These are phyloP conservation scores for Botia almorhae DNA, from an alignment of 2,797 vertebrate genomes.

Conservation along the genomic window DNA sequence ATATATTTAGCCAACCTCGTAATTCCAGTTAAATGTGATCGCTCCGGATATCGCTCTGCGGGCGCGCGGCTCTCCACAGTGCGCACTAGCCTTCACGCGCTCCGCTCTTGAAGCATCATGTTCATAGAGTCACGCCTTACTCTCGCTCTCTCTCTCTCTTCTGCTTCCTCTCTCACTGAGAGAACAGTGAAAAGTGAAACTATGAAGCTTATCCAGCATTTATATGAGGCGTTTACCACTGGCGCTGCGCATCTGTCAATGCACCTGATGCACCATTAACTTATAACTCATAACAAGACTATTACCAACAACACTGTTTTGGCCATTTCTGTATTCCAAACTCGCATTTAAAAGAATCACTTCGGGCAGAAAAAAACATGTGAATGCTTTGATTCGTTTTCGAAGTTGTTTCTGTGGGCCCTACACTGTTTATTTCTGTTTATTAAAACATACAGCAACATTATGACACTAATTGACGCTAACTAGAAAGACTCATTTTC, in stretches of 20 bases:
- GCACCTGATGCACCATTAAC: too few species aligned
- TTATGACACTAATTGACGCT: not conserved
- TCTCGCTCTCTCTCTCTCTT: not conserved
- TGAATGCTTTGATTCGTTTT: not conserved
- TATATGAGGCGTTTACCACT: too few species aligned
- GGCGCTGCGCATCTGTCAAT: too few species aligned
- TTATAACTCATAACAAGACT: too few species aligned
- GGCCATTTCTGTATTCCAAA: too few species aligned
- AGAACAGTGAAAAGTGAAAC: not conserved
- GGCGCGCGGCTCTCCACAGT: not conserved
- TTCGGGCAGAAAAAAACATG: too few species aligned
- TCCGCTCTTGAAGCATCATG: not conserved
- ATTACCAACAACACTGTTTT: too few species aligned
- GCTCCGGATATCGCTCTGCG: not conserved
- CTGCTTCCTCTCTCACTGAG: not conserved
- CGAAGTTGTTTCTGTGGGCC: not conserved
- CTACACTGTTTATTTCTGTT: too few species aligned
- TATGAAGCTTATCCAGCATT: not conserved
- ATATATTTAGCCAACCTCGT: too few species aligned
- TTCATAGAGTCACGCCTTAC: not conserved
- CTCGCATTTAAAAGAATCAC: too few species aligned
- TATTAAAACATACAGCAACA: too few species aligned
- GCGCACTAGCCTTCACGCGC: not conserved
- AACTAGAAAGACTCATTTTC: not conserved
- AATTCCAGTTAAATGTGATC: not conserved